Evolutionary conservation across 2,888 invertebrate genomes (phyloP).

Genomic region (Drosophila neoperkinsi): DNA sequence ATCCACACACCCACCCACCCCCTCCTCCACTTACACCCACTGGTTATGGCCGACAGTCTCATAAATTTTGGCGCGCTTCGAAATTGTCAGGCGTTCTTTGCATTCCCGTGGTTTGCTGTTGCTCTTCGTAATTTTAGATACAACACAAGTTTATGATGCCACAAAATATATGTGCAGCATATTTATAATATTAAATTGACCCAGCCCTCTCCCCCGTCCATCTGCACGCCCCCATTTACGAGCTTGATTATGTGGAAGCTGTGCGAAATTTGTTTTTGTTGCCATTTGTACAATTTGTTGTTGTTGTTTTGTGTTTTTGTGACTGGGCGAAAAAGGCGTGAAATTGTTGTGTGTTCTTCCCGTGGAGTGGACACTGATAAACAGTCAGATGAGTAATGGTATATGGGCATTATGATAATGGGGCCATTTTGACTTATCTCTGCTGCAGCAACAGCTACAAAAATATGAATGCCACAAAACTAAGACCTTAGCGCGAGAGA

Average conservation of each 20-base stretch:
- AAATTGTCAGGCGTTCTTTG: slow-evolving; percentile 63
- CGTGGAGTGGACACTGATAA: slow-evolving; percentile 36
- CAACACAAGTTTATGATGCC: slow-evolving; percentile 79
- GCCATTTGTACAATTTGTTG: slow-evolving; percentile 10
- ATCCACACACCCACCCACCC: background rate
- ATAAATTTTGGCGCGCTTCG: slow-evolving; percentile 64
- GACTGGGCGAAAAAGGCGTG: slow-evolving; percentile 59
- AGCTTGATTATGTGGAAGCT: slow-evolving; percentile 59
- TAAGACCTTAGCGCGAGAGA: background rate
- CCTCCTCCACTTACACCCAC: background rate
- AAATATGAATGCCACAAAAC: background rate
- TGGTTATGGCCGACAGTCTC: slow-evolving; percentile 49
- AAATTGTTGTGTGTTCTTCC: slow-evolving; percentile 42
- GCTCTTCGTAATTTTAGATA: slow-evolving; percentile 75
- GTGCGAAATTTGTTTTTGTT: slow-evolving; percentile 35
- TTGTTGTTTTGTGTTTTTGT: slow-evolving; percentile 13
- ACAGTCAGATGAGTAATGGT: slow-evolving; percentile 20
- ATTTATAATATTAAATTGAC: slow-evolving; percentile 80
- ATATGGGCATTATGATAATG: slow-evolving; percentile 23
- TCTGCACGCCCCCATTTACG: slow-evolving; percentile 45
- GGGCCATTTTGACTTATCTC: slow-evolving; percentile 15
- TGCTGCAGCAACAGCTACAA: slow-evolving; percentile 9
- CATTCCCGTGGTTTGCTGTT: slow-evolving; percentile 46
- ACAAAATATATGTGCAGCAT: slow-evolving; percentile 76
- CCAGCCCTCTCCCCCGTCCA: slow-evolving; percentile 9